Evolutionary conservation across 2,113 vertebrate species (phyloP).

Genomic region (Chionodraco myersi): DNA sequence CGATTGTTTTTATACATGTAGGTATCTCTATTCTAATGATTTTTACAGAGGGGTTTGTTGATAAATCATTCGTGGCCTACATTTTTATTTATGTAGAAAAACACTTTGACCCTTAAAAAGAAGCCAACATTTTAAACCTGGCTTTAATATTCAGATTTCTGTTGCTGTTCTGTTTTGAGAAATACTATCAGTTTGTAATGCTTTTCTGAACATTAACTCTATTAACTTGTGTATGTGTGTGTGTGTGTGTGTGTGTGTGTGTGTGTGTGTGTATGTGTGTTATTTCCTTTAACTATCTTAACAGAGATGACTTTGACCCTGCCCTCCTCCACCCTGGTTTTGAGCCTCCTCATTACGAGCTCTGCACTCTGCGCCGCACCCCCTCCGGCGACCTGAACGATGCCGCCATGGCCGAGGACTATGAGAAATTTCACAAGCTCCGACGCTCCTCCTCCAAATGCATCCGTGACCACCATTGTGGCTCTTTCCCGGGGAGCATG

Average conservation of each 20-base stretch:
- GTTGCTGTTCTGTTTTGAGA: neutral
- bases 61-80: too few relatives aligned
- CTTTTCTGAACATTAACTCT: neutral
- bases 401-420: constrained; percentile 90
- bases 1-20: too few relatives aligned
- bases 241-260: too few relatives aligned
- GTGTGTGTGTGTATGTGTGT: neutral
- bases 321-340: constrained; percentile 94
- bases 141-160: too few relatives aligned
- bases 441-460: constrained; percentile 94
- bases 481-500: constrained; percentile 90
- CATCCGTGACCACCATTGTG: constrained; percentile 97
- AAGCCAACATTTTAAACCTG: too few relatives aligned
- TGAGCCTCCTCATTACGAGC: constrained; percentile 97
- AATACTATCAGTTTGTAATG: too few relatives aligned
- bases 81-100: too few relatives aligned
- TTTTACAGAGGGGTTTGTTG: too few relatives aligned
- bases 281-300: constrained; percentile 1
- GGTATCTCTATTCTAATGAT: too few relatives aligned
- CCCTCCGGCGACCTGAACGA: constrained; percentile 89
- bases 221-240: too few relatives aligned
- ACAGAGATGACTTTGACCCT: constrained; percentile 93
- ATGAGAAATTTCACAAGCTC: constrained; percentile 92
- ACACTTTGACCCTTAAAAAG: too few relatives aligned
- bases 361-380: constrained; percentile 91